Percentiles rank a stretch among this genome's conserved stretches.
Evolutionary conservation across 2,888 invertebrate species (phyloP).

Genomic region (Lasioglossum oenotherae): DNA sequence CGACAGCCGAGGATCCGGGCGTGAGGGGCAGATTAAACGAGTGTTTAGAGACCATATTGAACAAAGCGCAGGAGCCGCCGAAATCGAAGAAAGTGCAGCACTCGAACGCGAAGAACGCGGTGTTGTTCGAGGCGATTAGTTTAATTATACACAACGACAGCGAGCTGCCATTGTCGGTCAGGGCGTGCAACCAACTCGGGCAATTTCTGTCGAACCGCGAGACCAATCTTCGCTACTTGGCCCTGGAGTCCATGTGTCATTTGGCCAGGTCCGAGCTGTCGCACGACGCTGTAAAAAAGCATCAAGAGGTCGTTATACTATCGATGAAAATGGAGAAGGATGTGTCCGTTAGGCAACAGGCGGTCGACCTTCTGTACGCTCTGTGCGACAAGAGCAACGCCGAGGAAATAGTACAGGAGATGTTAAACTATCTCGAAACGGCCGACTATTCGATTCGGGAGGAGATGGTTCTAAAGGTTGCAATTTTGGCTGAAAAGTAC

Average conservation of each 20-base stretch:
- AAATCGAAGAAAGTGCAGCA: slow-evolving; percentile 99
- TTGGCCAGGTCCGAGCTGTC: slow-evolving; percentile 99
- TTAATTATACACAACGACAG: slow-evolving; percentile 99
- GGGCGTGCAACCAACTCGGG: slow-evolving; percentile 99
- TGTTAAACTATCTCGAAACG: slow-evolving; percentile 99
- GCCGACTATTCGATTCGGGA: slow-evolving; percentile 99
- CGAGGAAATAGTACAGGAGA: slow-evolving; percentile 99
- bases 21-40: slow-evolving; percentile 98
- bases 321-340: slow-evolving; percentile 99
- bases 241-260: slow-evolving; percentile 99
- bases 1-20: slow-evolving; percentile 94
- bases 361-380: slow-evolving; percentile 98
- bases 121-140: slow-evolving; percentile 99
- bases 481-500: slow-evolving; percentile 99
- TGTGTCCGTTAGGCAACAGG: slow-evolving; percentile 98
- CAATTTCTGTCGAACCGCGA: slow-evolving; percentile 99
- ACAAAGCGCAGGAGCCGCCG: slow-evolving; percentile 99
- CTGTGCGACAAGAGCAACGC: slow-evolving; percentile 99
- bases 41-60: slow-evolving; percentile 98
- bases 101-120: slow-evolving; percentile 99
- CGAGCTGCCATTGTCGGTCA: slow-evolving; percentile 97
- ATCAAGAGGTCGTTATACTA: slow-evolving; percentile 99
- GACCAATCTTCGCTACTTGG: slow-evolving; percentile 98
- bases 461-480: slow-evolving; percentile 99
- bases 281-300: slow-evolving; percentile 99